Base-by-base conservation (phyloP, 2,113 vertebrate species). In the Tragelaphus imberbis region DNA sequence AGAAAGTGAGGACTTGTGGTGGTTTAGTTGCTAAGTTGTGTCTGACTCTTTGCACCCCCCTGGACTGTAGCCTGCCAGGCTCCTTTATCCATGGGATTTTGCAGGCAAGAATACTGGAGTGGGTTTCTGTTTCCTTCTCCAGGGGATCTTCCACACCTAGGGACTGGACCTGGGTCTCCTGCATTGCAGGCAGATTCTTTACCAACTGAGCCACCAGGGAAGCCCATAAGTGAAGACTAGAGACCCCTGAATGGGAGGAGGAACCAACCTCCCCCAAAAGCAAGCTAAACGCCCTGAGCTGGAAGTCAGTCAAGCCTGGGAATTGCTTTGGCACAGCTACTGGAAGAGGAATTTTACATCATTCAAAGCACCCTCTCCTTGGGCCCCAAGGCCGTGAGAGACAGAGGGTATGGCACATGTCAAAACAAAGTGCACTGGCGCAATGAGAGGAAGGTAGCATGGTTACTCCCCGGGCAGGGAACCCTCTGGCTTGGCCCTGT, bases 321-420 rank as follows among this genome's bases (percentile, higher is more conserved):
- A 68, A 53, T 23, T 40, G 49, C 36, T 61, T 65, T 14, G 61
- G 58, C 56, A 87, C 44, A 88, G 80, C 47, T 87, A 44, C 49
- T 68, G 86, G 87, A 44, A 91, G 80, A 96, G 92, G 75, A 44
- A 82, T 88, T 94, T 85, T 16, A 75, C 49, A n/a, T 75, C 44
- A 85, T 94, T 93, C 89, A 95, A 89, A 88, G 85, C 59, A 30
- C 5, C 30, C 47, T 19, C 88, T 68, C 44, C 58, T 53, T 36
- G 9, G 91, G 59, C 88, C 87, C 71, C 61, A 7, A 23, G 90
- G 96, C 90, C 16, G 40, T 3, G 65, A 65, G 44, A 88, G 88
- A n/a, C 3, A 23, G 95, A 91, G 97, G 97, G 88, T 44, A 84
- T 21, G 92, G 90, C 95, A 1, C 94, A 80, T 65, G 94, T 98